Conservation (phyloP, 2,888 invertebrate genomes). For the Polydrusus cervinus region DNA sequence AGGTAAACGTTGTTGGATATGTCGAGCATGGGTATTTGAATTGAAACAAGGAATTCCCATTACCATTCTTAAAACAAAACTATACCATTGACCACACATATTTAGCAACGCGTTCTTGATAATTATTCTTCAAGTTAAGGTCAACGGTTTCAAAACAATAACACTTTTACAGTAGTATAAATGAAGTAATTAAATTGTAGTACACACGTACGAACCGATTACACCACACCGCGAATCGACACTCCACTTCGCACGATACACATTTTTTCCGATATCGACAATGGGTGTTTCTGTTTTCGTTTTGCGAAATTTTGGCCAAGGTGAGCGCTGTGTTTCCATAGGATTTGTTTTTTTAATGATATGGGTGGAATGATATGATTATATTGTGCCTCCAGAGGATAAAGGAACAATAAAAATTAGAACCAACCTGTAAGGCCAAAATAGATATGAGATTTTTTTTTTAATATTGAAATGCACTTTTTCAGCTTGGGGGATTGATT, state of each 20-base stretch:
- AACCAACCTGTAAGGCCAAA: no score
- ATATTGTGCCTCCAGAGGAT: no score
- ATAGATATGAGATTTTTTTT: no score
- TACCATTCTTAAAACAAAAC: background rate
- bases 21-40: no score
- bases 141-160: conserved; percentile 30
- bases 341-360: conserved; percentile 2
- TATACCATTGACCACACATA: background rate
- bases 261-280: conserved; percentile 17
- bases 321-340: conserved; percentile 6
- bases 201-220: conserved; percentile 7
- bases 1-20: no score
- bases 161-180: conserved; percentile 24
- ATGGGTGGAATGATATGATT: no score
- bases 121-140: conserved; percentile 26
- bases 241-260: conserved; percentile 17
- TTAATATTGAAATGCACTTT: no score
- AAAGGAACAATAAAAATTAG: no score
- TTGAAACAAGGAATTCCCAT: no score
- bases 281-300: conserved; percentile 16
- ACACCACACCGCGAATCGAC: conserved; percentile 1
- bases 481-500: no score
- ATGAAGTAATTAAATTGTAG: conserved; percentile 29
- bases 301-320: conserved; percentile 31
- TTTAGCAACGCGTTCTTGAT: conserved; percentile 22